Conservation (phyloP, 2,797 vertebrate genomes). For the Arvicola amphibius region DNA sequence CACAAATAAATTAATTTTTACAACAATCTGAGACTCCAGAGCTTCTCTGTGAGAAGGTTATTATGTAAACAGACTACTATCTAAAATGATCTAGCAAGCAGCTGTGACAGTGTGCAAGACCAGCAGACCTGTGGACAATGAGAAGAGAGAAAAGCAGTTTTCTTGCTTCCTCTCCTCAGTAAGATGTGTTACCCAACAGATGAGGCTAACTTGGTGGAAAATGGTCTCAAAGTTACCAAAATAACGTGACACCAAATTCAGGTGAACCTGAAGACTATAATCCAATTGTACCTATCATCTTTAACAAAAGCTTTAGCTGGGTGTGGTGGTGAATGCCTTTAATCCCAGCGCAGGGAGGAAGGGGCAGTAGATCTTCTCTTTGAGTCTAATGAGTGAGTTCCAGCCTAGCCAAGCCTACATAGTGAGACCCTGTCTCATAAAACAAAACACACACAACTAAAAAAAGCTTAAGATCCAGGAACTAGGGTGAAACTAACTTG, state of each 20-base stretch:
- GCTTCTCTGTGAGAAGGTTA: conserved; percentile 29
- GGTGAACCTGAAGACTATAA: not conserved
- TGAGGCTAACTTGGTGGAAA: not conserved
- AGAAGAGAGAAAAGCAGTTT: not conserved
- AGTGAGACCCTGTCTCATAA: not conserved
- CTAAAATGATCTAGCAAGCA: conserved; percentile 8
- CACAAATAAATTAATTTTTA: conserved; percentile 76
- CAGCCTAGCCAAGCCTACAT: not conserved
- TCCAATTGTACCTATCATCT: not conserved
- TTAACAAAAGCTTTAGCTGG: not conserved
- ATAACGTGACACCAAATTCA: not conserved
- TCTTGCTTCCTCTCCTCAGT: not conserved
- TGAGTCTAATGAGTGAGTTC: not conserved
- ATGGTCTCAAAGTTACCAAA: not conserved
- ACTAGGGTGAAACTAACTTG: not conserved
- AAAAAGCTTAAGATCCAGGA: not conserved
- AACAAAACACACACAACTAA: not conserved
- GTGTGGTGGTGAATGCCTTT: not conserved
- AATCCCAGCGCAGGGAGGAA: not conserved
- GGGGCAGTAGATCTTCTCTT: not conserved
- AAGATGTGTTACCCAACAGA: not conserved
- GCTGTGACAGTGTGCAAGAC: not conserved
- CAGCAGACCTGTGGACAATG: not conserved
- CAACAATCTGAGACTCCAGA: conserved; percentile 21
- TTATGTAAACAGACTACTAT: not conserved